Percentiles rank a stretch among this genome's conserved stretches.
These are phyloP conservation scores for Naja naja DNA, from an alignment of 2,113 vertebrate species.

Conservation along the genomic window DNA sequence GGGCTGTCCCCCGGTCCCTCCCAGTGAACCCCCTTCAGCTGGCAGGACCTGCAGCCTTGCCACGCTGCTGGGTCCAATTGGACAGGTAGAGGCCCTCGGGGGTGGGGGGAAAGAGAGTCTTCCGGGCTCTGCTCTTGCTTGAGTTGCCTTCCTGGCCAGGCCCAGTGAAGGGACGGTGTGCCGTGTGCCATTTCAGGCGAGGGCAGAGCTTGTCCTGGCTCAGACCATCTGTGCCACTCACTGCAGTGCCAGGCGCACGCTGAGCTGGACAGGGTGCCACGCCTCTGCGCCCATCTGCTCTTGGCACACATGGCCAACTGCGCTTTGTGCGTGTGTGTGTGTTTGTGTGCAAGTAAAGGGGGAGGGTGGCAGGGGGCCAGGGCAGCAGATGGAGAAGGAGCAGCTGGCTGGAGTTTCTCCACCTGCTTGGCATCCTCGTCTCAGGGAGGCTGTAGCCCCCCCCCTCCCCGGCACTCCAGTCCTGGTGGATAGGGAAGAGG, in stretches of 20 bases:
- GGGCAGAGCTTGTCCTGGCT: background rate
- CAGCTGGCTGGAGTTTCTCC: background rate
- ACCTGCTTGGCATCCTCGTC: background rate
- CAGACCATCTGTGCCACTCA: background rate
- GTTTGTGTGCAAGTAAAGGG: background rate
- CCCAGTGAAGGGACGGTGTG: background rate
- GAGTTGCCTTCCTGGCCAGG: background rate
- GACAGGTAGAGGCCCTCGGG: too few relatives aligned
- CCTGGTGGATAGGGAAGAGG: background rate
- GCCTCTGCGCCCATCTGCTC: background rate
- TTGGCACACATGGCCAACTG: background rate
- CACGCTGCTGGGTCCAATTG: too few relatives aligned
- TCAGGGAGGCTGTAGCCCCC: background rate
- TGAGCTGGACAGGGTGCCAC: background rate
- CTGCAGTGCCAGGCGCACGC: background rate
- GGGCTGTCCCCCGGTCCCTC: background rate
- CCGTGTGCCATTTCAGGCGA: background rate
- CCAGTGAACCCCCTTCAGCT: background rate
- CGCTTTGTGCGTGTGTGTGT: background rate
- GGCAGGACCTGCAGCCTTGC: background rate
- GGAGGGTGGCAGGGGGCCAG: background rate
- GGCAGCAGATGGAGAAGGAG: background rate
- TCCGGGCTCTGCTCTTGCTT: background rate
- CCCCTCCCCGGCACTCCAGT: too few relatives aligned
- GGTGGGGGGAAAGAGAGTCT: too few relatives aligned